Evolutionary conservation across 2,797 vertebrate genomes (phyloP), one percentile per base, ranked within the genome.

Genomic region (Neomorphus geoffroyi): DNA sequence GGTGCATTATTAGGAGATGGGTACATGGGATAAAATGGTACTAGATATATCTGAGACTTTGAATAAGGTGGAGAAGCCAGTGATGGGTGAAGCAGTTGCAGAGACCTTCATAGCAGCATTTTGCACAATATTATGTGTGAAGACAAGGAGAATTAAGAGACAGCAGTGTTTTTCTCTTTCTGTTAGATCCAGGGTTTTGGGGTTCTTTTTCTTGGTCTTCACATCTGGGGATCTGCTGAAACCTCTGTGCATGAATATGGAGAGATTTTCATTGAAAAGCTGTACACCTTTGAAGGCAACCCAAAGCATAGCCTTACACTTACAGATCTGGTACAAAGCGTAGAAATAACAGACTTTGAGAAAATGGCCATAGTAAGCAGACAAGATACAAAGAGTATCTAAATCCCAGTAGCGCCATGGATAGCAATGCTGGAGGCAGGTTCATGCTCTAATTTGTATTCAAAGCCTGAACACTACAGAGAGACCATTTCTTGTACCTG

Each of bases 381-480:
- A 26, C 6, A 73, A 82, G 39, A 77, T 13, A 58, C 56, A 77
- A 87, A 85, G 71, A 54, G 27, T 41, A 91, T 94, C 82, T 78
- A 80, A 94, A 85, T 89, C 74, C 65, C 86, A 32, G 50, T 64
- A 71, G 67, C 45, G 54, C 37, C 56, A 23, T 22, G 53, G 69
- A 65, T 92, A 92, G 61, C 74, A 87, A 89, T 18, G 54, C 71
- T 88, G 33, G 75, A 91, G 65, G 81, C 9, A 26, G 46, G n/a
- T 77, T 94, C 65, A 65, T 58, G 26, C 46, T 69, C 24, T 57
- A 86, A 93, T 92, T 93, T 88, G 69, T 93, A 86, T 80, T 91
- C 81, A 95, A 78, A 94, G n/a, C 54, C 82, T 91, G 64, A 91
- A 43, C 54, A 32, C 30, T 57, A 67, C 39, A 78, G 32, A 80